A percentile compares a stretch with the other conserved stretches of the same genome.
Evolutionary conservation across 35 echinoderm and acorn worm species (phyloP).

Genomic region (Acanthaster planci): DNA sequence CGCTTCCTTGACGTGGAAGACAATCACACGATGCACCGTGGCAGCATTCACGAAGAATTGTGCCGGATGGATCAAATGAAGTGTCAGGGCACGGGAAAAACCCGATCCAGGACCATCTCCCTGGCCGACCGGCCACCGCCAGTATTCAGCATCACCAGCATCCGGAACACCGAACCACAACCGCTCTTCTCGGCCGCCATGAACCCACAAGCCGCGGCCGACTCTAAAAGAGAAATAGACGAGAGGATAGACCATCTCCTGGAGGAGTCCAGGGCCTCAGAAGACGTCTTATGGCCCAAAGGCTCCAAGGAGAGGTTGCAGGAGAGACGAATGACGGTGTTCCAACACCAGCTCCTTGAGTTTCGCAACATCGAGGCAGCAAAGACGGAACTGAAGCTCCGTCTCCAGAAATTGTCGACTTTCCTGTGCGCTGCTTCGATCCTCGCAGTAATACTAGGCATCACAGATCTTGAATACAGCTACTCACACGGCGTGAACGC

Average conservation of each 20-base stretch:
- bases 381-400: not conserved
- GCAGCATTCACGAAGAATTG: conserved; percentile 5
- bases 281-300: not conserved
- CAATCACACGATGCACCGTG: not conserved
- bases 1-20: not conserved
- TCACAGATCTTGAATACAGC: not conserved
- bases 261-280: not conserved
- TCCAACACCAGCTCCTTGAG: conserved; percentile 9
- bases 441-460: not conserved
- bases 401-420: not conserved
- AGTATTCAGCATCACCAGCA: conserved; percentile 7
- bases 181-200: not conserved
- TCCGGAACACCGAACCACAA: not conserved
- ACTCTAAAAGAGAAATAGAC: not conserved
- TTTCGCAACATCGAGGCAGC: conserved; percentile 15
- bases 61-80: not conserved
- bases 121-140: not conserved
- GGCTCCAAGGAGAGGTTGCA: conserved; percentile 11
- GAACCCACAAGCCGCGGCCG: not conserved
- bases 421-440: not conserved
- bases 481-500: not conserved
- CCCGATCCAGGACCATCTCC: not conserved
- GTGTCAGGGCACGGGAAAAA: not conserved
- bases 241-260: not conserved
- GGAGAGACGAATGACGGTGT: conserved; percentile 8